These are phyloP conservation scores for Gortyna flavago DNA, from an alignment of 2,888 invertebrate genomes.

Conservation along the genomic window DNA sequence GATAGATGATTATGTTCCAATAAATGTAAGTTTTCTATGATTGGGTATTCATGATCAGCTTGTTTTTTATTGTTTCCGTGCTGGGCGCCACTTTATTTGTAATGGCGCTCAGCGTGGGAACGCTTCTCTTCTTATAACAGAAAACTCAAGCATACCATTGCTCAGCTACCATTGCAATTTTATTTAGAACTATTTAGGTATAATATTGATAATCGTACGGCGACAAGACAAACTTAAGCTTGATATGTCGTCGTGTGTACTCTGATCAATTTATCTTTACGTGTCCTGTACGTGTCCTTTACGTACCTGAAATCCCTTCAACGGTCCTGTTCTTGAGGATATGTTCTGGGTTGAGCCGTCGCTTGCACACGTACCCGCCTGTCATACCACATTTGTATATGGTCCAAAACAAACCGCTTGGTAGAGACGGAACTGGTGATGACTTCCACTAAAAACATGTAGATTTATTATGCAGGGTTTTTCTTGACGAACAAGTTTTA, in stretches of 20 bases:
- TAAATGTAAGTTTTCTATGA: not conserved
- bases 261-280: not conserved
- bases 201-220: not conserved
- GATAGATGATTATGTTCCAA: not conserved
- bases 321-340: constrained; percentile 91
- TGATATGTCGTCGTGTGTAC: not conserved
- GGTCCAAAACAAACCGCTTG: constrained; percentile 93
- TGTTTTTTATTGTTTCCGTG: constrained; percentile 15
- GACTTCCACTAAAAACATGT: constrained; percentile 91
- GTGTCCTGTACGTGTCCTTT: constrained; percentile 41
- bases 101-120: constrained; percentile 21
- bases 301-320: constrained; percentile 88
- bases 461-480: not conserved
- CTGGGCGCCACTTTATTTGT: constrained; percentile 50
- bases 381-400: constrained; percentile 91
- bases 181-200: not conserved
- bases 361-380: constrained; percentile 93
- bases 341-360: constrained; percentile 82
- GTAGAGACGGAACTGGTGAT: constrained; percentile 91
- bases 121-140: too few relatives aligned
- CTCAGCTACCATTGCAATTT: not conserved
- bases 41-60: not conserved
- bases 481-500: not conserved
- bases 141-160: not conserved
- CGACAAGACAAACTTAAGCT: not conserved